phyloP scores from a whole-genome alignment of 2,888 invertebrate species.

The Clanis bilineata region DNA sequence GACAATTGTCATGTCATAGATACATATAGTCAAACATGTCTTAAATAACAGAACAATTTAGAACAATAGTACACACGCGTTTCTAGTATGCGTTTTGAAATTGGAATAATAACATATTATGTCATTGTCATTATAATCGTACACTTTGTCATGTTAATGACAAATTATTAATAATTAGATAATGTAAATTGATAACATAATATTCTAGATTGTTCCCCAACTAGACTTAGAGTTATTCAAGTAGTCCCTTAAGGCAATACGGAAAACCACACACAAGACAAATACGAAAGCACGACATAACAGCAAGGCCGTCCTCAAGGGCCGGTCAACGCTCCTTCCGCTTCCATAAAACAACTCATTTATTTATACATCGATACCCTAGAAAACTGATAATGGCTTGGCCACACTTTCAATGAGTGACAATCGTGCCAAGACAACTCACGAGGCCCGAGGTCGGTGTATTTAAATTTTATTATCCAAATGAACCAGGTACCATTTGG shows the following conservation, averaged over 20 bases:
- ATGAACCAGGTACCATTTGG: not conserved
- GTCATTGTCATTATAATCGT: too few species aligned
- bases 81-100: too few species aligned
- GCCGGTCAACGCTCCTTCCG: constrained; percentile 49
- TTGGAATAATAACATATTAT: too few species aligned
- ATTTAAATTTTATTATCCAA: constrained; percentile 12
- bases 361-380: constrained; percentile 4
- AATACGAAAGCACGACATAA: constrained; percentile 25
- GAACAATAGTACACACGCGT: too few species aligned
- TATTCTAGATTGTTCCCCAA: too few species aligned
- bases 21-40: too few species aligned
- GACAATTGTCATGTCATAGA: too few species aligned
- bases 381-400: constrained; percentile 15
- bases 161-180: too few species aligned
- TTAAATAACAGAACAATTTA: too few species aligned
- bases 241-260: not conserved
- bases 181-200: too few species aligned
- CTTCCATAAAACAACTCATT: constrained; percentile 16
- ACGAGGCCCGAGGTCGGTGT: constrained; percentile 22
- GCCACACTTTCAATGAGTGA: constrained; percentile 1
- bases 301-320: constrained; percentile 38
- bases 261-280: not conserved
- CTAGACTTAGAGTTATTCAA: too few species aligned
- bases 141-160: too few species aligned
- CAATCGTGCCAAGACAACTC: constrained; percentile 19